Evolutionary conservation across 1,140 invertebrate species (phyloP).

Genomic region (Pinna nobilis): DNA sequence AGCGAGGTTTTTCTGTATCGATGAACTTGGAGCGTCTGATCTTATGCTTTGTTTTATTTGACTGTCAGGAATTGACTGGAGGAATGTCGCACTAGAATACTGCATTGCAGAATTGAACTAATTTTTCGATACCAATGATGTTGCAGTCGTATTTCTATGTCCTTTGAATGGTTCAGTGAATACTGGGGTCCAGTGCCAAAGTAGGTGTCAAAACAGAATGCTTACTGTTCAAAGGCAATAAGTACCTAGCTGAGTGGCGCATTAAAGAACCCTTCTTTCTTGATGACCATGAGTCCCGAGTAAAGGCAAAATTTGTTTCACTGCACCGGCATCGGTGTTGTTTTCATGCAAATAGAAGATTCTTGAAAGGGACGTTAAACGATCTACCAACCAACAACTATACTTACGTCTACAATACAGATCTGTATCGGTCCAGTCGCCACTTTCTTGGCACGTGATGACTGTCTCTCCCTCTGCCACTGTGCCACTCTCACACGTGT

Average conservation of each 20-base stretch:
- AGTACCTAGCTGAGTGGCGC: not conserved
- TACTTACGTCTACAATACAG: constrained; percentile 23
- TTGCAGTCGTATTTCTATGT: too few relatives aligned
- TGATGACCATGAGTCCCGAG: not conserved
- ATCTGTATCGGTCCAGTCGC: not conserved
- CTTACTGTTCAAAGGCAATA: not conserved
- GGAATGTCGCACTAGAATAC: too few relatives aligned
- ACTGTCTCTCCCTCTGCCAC: not conserved
- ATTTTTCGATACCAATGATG: too few relatives aligned
- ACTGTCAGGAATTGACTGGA: too few relatives aligned
- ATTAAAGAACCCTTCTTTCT: not conserved
- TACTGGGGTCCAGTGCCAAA: too few relatives aligned
- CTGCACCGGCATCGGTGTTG: not conserved
- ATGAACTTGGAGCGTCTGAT: too few relatives aligned
- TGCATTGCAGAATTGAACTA: too few relatives aligned
- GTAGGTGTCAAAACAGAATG: too few relatives aligned
- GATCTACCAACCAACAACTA: not conserved
- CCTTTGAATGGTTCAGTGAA: too few relatives aligned
- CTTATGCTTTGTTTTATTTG: too few relatives aligned
- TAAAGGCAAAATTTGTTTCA: not conserved
- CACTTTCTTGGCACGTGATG: constrained; percentile 5
- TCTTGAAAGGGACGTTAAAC: not conserved
- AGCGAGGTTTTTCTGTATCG: too few relatives aligned
- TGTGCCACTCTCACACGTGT: constrained; percentile 1
- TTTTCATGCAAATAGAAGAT: not conserved